phyloP scores from a whole-genome alignment of 37 sponge, comb jelly and placozoan species.

The Geodia barretti region DNA sequence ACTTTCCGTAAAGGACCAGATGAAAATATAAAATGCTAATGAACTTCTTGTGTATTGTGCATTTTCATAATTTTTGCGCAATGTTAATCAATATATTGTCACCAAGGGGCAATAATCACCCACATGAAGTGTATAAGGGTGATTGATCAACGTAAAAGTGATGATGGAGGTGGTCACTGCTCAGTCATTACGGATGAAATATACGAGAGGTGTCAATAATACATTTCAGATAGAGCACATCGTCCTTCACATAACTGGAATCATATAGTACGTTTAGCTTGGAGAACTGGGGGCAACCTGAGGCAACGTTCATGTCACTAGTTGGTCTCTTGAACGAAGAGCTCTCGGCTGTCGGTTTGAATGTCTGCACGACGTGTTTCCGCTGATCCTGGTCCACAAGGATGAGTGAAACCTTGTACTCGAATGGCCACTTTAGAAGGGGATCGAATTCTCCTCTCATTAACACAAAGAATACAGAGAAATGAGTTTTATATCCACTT shows the following conservation, averaged over 20 bases:
- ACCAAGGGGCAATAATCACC: no score
- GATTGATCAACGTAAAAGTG: no score
- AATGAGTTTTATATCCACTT: constrained; percentile 58
- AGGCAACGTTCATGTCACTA: constrained; percentile 68
- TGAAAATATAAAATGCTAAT: no score
- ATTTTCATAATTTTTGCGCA: no score
- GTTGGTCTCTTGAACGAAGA: constrained; percentile 53
- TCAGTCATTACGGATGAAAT: constrained; percentile 43
- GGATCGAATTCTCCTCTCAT: constrained; percentile 87
- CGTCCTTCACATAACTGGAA: constrained; percentile 52
- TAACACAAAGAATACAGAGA: constrained; percentile 81
- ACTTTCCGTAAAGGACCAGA: no score
- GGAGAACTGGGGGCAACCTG: constrained; percentile 74
- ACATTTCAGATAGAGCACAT: constrained; percentile 68
- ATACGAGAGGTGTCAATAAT: constrained; percentile 59
- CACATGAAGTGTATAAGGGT: no score
- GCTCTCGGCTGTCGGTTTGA: constrained; percentile 61
- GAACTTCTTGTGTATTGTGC: no score
- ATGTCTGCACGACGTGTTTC: constrained; percentile 82
- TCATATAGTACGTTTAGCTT: constrained; percentile 40
- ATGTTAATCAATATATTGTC: no score
- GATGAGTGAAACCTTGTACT: constrained; percentile 77
- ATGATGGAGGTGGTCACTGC: no score
- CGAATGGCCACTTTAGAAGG: constrained; percentile 83
- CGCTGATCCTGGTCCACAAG: constrained; percentile 71